Conservation (phyloP, 30 jellyfish, hydroid and myxozoan genomes). For the Cassiopea andromeda region DNA sequence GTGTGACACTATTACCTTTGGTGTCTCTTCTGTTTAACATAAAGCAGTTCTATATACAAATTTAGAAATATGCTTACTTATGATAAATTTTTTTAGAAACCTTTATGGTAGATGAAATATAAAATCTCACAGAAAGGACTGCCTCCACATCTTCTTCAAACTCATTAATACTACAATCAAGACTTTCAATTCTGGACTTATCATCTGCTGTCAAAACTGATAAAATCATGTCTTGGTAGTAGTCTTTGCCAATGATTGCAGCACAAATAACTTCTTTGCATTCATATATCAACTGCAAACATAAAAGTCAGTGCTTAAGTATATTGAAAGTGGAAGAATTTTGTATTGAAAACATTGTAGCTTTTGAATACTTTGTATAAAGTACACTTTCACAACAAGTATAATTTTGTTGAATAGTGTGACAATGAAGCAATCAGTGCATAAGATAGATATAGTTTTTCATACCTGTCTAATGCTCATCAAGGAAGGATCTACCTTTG, state of each 20-base stretch:
- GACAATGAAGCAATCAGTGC: background rate
- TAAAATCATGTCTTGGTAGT: slow-evolving; percentile 78
- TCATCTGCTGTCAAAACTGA: slow-evolving; percentile 86
- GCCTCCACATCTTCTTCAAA: slow-evolving; percentile 82
- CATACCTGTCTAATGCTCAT: slow-evolving; percentile 94
- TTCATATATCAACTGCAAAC: slow-evolving; percentile 81
- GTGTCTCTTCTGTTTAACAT: too few species aligned
- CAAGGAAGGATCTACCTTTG: slow-evolving; percentile 92
- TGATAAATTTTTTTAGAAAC: too few species aligned
- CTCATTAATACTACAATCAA: slow-evolving; percentile 70
- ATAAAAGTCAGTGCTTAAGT: background rate
- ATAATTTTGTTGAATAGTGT: too few species aligned
- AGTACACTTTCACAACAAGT: too few species aligned
- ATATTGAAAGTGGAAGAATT: background rate
- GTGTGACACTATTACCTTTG: too few species aligned
- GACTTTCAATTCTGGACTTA: slow-evolving; percentile 36
- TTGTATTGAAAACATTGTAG: background rate
- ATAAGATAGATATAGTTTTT: background rate
- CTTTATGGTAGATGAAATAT: too few species aligned
- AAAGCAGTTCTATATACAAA: too few species aligned
- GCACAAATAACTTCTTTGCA: slow-evolving; percentile 94
- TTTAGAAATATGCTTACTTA: too few species aligned
- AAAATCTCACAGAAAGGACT: slow-evolving; percentile 73
- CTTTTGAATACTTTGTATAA: background rate
- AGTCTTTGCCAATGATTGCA: slow-evolving; percentile 72